Conservation (phyloP, 2,113 vertebrate species). For the Calyptommatus sinebrachiatus region DNA sequence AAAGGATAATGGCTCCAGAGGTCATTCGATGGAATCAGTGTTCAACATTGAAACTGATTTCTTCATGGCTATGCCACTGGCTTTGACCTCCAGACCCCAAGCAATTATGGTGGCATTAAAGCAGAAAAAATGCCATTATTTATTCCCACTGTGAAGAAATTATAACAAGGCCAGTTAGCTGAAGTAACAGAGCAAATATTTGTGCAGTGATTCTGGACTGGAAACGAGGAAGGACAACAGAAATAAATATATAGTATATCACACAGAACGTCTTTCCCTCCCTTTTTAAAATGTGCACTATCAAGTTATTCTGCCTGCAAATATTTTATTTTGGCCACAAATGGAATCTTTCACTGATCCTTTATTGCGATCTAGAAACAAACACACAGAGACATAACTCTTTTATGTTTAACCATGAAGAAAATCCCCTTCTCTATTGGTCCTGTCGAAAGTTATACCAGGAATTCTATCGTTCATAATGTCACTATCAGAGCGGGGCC, state of each 20-base stretch:
- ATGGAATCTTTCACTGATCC: neutral
- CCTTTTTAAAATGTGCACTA: neutral
- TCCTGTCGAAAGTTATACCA: too few species aligned
- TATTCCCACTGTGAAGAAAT: constrained; percentile 10
- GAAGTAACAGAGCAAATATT: constrained; percentile 32
- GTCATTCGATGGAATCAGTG: constrained; percentile 23
- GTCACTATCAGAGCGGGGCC: too few species aligned
- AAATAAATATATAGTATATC: neutral
- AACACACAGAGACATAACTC: too few species aligned
- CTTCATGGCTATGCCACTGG: neutral
- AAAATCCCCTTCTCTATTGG: too few species aligned
- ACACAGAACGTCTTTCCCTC: neutral
- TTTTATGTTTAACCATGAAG: neutral
- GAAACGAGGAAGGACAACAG: neutral
- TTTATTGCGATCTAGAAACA: too few species aligned
- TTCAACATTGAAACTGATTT: constrained; percentile 43
- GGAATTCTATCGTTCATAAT: too few species aligned
- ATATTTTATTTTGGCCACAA: neutral
- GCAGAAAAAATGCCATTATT: constrained; percentile 25
- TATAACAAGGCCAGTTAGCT: constrained; percentile 12
- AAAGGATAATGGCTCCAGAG: constrained; percentile 14
- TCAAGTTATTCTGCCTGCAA: neutral
- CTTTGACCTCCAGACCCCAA: constrained; percentile 32
- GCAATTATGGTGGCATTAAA: constrained; percentile 29
- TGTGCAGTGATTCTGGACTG: neutral